Percentiles rank a stretch among this genome's conserved stretches.
Conservation (phyloP, 2,113 vertebrate species). For the Myotis lucifugus region DNA sequence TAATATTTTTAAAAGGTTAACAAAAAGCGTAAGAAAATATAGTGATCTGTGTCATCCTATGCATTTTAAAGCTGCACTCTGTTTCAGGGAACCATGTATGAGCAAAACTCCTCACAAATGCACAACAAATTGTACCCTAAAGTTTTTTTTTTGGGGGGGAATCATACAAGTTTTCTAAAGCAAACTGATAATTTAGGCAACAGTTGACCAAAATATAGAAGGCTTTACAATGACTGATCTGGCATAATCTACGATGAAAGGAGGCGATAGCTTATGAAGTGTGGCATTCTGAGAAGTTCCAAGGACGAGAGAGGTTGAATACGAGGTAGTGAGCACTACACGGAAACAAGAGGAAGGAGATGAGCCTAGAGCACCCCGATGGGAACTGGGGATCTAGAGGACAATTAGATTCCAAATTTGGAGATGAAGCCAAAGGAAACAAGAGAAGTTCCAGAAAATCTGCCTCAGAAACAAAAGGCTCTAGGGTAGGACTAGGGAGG, state of each 20-base stretch:
- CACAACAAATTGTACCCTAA: background rate
- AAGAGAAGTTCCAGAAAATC: background rate
- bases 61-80: background rate
- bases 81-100: background rate
- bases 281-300: background rate
- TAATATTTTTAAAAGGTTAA: background rate
- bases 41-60: background rate
- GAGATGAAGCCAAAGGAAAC: background rate
- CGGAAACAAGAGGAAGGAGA: rapidly evolving
- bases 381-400: background rate
- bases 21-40: background rate
- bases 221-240: background rate
- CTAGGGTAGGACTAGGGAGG: background rate
- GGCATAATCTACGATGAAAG: background rate
- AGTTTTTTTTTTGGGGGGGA: background rate
- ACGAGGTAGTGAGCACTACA: background rate
- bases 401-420: background rate
- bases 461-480: background rate
- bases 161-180: background rate
- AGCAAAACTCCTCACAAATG: background rate
- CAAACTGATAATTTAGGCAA: background rate
- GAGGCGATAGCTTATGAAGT: background rate
- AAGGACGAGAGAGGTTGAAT: background rate
- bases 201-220: background rate
- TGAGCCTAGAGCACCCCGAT: background rate